Evolutionary conservation across 2,113 vertebrate genomes (phyloP).

Genomic region (Suncus etruscus): DNA sequence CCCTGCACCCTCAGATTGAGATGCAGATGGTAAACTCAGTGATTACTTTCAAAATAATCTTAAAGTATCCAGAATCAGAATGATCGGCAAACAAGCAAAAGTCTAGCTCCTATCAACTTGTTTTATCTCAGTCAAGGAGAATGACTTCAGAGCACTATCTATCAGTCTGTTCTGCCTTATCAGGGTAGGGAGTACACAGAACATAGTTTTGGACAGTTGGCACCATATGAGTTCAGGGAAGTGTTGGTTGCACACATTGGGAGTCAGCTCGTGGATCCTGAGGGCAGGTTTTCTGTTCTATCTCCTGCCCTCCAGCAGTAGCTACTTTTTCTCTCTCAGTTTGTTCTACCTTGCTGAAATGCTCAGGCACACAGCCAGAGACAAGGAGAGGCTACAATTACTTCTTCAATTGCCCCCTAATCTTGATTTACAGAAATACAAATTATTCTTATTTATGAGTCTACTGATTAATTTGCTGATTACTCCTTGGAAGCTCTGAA

Average conservation of each 20-base stretch:
- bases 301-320: not conserved
- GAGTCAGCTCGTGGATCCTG: not conserved
- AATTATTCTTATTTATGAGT: not conserved
- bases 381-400: conserved; percentile 50
- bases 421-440: not conserved
- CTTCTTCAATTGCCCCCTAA: conserved; percentile 22
- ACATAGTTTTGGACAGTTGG: conserved; percentile 16
- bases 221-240: conserved; percentile 26
- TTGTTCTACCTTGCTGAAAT: not conserved
- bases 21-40: not conserved
- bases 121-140: conserved; percentile 33
- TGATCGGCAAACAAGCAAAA: conserved; percentile 34
- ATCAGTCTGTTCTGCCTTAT: not conserved
- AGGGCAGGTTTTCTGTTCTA: not conserved
- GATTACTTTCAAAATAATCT: conserved; percentile 9
- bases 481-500: conserved; percentile 16
- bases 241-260: not conserved
- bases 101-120: conserved; percentile 8
- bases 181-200: not conserved
- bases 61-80: not conserved
- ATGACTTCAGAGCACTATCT: not conserved
- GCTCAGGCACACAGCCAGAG: not conserved
- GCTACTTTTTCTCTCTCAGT: not conserved
- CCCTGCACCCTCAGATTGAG: not conserved
- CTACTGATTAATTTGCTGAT: conserved; percentile 62